phyloP scores from a whole-genome alignment of 2,888 invertebrate species.

The Crocallis elinguaria region DNA sequence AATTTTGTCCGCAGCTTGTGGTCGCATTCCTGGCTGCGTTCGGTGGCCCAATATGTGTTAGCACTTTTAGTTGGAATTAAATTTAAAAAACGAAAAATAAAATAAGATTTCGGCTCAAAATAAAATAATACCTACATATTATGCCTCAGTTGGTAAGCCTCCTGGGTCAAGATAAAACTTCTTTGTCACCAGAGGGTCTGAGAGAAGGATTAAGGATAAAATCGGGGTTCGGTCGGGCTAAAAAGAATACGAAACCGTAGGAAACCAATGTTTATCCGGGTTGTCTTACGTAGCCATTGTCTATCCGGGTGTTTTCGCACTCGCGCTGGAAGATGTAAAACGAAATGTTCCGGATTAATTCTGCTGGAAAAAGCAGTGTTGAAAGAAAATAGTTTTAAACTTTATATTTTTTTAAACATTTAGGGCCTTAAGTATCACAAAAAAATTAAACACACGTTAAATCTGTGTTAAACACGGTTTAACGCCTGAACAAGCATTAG shows the following conservation, averaged over 20 bases:
- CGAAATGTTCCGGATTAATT: neutral
- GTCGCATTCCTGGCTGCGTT: no score
- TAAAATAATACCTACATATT: slow-evolving; percentile 11
- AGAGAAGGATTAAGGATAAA: slow-evolving; percentile 22
- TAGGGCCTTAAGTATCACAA: no score
- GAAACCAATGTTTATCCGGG: slow-evolving; percentile 19
- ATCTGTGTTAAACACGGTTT: no score
- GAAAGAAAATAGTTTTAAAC: no score
- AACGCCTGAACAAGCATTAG: no score
- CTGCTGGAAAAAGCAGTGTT: no score
- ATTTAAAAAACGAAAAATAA: slow-evolving; percentile 9
- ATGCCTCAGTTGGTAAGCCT: slow-evolving; percentile 22
- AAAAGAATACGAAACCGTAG: slow-evolving; percentile 17
- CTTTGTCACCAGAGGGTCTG: slow-evolving; percentile 23
- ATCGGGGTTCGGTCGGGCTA: slow-evolving; percentile 9
- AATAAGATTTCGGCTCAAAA: slow-evolving; percentile 13
- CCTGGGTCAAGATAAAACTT: slow-evolving; percentile 26
- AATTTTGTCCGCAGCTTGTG: no score
- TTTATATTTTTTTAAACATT: no score
- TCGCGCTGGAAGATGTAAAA: slow-evolving; percentile 9
- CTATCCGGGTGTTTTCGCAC: neutral
- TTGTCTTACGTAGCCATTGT: slow-evolving; percentile 2
- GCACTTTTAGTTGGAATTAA: neutral
- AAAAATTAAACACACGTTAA: no score
- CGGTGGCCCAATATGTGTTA: neutral